Percentiles rank a stretch among this genome's conserved stretches.
phyloP scores from a whole-genome alignment of 2,888 invertebrate genomes.

The Uropetala carovei region DNA sequence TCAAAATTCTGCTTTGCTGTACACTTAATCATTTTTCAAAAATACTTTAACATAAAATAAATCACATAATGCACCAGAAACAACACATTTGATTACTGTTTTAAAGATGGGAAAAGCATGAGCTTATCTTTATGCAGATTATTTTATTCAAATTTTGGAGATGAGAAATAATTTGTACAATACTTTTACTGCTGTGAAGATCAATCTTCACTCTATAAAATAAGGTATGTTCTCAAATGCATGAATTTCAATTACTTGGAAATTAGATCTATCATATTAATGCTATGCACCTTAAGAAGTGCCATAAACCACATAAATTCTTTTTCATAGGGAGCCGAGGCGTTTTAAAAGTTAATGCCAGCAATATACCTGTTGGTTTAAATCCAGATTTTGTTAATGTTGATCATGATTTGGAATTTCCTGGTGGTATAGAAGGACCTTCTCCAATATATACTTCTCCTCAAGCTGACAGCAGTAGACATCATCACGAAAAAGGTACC shows the following conservation, averaged over 20 bases:
- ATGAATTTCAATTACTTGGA: not conserved
- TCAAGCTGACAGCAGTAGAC: constrained; percentile 53
- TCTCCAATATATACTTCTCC: constrained; percentile 73
- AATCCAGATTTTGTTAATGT: constrained; percentile 75
- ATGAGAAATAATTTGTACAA: not conserved
- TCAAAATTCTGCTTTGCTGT: too few species aligned
- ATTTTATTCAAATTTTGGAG: not conserved
- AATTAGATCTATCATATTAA: not conserved
- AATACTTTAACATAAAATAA: too few species aligned
- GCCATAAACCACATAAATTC: constrained; percentile 9
- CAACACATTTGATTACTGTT: not conserved
- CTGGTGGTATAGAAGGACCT: constrained; percentile 76
- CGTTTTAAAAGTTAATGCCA: constrained; percentile 50
- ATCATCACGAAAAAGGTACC: constrained; percentile 52
- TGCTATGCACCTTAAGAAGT: not conserved
- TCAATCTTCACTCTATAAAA: not conserved
- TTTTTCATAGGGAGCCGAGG: constrained; percentile 48
- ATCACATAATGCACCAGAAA: not conserved
- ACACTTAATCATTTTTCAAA: too few species aligned
- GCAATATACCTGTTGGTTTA: constrained; percentile 65
- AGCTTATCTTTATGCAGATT: not conserved
- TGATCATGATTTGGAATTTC: constrained; percentile 77
- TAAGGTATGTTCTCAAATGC: not conserved
- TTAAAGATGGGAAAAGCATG: not conserved
- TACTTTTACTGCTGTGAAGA: not conserved